Evolutionary conservation across 2,888 invertebrate genomes (phyloP).

Genomic region (Acleris emargana): DNA sequence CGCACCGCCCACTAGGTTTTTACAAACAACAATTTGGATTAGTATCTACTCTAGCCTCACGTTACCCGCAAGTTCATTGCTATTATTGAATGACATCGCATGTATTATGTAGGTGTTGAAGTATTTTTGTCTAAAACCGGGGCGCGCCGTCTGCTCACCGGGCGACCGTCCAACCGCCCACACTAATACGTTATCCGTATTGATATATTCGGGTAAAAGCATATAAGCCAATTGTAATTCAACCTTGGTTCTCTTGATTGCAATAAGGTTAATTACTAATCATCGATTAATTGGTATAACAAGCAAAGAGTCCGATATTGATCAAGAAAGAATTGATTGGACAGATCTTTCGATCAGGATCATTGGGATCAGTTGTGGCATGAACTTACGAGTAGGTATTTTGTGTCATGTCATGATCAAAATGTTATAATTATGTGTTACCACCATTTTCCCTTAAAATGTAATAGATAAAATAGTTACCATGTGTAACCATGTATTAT

Average conservation of each 20-base stretch:
- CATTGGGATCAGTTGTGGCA: not conserved
- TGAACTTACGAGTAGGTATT: too few relatives aligned
- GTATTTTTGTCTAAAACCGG: constrained; percentile 54
- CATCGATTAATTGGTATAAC: constrained; percentile 8
- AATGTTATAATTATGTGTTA: too few relatives aligned
- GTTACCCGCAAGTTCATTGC: constrained; percentile 31
- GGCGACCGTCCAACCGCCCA: constrained; percentile 63
- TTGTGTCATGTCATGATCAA: too few relatives aligned
- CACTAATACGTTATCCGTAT: constrained; percentile 37
- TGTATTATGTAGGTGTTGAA: constrained; percentile 41
- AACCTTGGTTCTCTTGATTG: constrained; percentile 6
- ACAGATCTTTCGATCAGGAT: constrained; percentile 4
- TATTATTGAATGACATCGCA: constrained; percentile 23
- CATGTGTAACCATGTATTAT: too few relatives aligned
- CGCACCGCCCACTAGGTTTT: not conserved
- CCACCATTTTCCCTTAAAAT: too few relatives aligned
- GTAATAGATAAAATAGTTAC: too few relatives aligned
- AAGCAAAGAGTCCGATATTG: constrained; percentile 1
- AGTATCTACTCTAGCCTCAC: constrained; percentile 4
- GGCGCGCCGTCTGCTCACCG: constrained; percentile 52
- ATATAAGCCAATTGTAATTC: constrained; percentile 11
- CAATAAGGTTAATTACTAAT: not conserved
- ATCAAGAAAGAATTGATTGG: constrained; percentile 11
- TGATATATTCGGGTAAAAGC: constrained; percentile 26
- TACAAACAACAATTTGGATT: not conserved